phyloP scores from a whole-genome alignment of 2,888 invertebrate genomes.

The Trichacis sp. region DNA sequence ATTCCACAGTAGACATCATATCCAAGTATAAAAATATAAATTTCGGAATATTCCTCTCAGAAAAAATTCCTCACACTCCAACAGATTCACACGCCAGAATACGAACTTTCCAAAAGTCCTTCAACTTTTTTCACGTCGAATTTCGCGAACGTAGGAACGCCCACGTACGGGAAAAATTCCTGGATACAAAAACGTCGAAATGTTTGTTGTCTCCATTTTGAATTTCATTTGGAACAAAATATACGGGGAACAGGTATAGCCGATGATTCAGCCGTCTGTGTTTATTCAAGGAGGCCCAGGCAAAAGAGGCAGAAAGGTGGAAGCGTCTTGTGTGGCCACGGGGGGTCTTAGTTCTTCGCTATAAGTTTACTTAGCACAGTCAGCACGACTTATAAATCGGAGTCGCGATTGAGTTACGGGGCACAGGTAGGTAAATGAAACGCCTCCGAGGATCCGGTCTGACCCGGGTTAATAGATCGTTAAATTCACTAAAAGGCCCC shows the following conservation, averaged over 20 bases:
- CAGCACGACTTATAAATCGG: slow-evolving; percentile 56
- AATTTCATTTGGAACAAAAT: neutral
- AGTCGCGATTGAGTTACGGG: slow-evolving; percentile 60
- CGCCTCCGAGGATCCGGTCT: slow-evolving; percentile 44
- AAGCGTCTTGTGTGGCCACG: slow-evolving; percentile 43
- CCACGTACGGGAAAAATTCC: neutral
- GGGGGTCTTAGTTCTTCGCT: slow-evolving; percentile 32
- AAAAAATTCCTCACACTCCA: too few species aligned
- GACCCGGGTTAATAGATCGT: slow-evolving; percentile 39
- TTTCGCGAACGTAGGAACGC: neutral
- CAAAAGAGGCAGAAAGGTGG: slow-evolving; percentile 21
- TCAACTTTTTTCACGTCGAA: neutral
- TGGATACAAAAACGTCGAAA: neutral
- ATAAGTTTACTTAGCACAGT: slow-evolving; percentile 52
- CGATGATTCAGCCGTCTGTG: slow-evolving; percentile 42
- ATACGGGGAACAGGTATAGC: slow-evolving; percentile 31
- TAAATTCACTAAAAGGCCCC: slow-evolving; percentile 45
- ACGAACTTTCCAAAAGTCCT: neutral
- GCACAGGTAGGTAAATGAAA: slow-evolving; percentile 57
- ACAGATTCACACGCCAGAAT: too few species aligned
- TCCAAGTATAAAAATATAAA: too few species aligned
- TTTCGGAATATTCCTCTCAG: too few species aligned
- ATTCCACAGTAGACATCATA: too few species aligned
- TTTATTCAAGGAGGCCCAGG: slow-evolving; percentile 41
- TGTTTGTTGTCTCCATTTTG: slow-evolving; percentile 1